Conservation (phyloP, 2,113 vertebrate genomes). For the Nesogale talazaci region DNA sequence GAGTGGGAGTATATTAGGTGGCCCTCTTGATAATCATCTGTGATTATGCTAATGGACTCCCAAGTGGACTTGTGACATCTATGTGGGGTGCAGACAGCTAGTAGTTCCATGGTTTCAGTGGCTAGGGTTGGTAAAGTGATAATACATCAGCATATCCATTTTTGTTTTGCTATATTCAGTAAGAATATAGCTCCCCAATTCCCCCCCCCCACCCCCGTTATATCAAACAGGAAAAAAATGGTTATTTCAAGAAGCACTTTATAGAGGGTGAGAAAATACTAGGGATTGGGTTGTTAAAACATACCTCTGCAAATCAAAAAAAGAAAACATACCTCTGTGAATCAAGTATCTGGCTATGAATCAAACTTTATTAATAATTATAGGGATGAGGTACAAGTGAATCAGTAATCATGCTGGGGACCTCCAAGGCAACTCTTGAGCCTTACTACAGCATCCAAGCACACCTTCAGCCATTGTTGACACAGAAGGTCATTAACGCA, state of each 20-base stretch:
- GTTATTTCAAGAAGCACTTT: background rate
- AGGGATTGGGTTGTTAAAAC: background rate
- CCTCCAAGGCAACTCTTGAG: background rate
- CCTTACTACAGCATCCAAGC: background rate
- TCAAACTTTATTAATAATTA: background rate
- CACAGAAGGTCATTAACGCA: background rate
- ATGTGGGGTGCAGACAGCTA: background rate
- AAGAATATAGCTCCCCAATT: background rate
- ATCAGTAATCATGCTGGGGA: background rate
- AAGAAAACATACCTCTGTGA: background rate
- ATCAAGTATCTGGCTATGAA: background rate
- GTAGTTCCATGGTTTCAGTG: background rate
- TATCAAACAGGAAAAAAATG: background rate
- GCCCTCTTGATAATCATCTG: background rate
- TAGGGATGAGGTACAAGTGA: background rate
- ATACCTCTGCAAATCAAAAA: background rate
- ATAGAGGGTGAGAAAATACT: background rate
- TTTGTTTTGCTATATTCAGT: background rate
- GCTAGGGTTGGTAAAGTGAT: background rate
- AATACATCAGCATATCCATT: background rate
- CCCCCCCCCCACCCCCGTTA: background rate
- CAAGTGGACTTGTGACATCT: background rate
- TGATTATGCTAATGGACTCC: background rate
- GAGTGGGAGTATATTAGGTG: background rate
- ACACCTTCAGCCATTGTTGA: background rate